A percentile compares a stretch with the other conserved stretches of the same genome.
Conservation (phyloP, 2,113 vertebrate genomes). For the Lanius ludovicianus region DNA sequence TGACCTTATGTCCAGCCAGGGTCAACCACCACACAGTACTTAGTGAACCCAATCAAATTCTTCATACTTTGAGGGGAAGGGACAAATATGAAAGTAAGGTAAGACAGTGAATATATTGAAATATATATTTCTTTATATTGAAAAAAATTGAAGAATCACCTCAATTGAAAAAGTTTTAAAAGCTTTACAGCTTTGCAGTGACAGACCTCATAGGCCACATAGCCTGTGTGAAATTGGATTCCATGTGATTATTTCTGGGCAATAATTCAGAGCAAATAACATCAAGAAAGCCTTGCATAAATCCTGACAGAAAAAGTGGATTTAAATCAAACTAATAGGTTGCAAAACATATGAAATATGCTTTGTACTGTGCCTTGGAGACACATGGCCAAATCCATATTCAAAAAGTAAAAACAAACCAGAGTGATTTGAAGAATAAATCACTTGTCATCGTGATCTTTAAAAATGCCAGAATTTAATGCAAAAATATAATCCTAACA, state of each 20-base stretch:
- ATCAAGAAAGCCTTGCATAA: conserved; percentile 76
- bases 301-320: conserved; percentile 78
- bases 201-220: conserved; percentile 70
- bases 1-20: background rate
- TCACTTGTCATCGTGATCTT: conserved; percentile 84
- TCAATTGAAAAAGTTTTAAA: conserved; percentile 59
- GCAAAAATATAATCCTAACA: conserved; percentile 86
- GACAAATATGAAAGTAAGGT: background rate
- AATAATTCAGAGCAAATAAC: conserved; percentile 81
- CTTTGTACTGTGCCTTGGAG: conserved; percentile 78
- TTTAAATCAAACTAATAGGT: conserved; percentile 84
- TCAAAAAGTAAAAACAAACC: conserved; percentile 80
- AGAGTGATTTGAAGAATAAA: conserved; percentile 81
- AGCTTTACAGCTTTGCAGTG: conserved; percentile 57
- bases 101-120: background rate
- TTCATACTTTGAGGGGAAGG: background rate
- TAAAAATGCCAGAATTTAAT: conserved; percentile 85
- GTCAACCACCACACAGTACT: background rate
- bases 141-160: conserved; percentile 38
- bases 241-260: conserved; percentile 77
- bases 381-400: conserved; percentile 79
- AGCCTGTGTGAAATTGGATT: conserved; percentile 79
- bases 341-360: conserved; percentile 77
- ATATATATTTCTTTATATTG: background rate
- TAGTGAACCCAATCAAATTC: background rate